Base-by-base conservation (phyloP, 2,797 vertebrate species). In the Protonibea diacanthus region DNA sequence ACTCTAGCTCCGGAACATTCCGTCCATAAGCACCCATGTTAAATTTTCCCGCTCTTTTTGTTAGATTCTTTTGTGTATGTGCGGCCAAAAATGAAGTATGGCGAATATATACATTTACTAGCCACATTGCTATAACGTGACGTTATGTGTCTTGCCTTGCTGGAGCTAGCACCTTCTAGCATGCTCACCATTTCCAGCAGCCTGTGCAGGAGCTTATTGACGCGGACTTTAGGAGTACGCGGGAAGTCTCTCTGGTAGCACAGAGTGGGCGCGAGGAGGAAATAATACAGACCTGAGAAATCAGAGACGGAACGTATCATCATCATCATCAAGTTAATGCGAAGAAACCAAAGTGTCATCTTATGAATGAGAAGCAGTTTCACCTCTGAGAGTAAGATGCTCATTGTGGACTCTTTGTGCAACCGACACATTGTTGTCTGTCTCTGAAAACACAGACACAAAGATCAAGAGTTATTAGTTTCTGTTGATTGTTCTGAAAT, bases 171-270 rank as follows among this genome's bases (percentile, higher is more conserved):
- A 29, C 5, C 29, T 29, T 29, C 6, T 3, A 27, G 0, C 4
- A 11, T 71, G 56, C 92, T 89, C 75, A 92, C 76, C 89, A 85
- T 84, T 82, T 93, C 88, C 70, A 92, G 49, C 48, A 93, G 20
- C 27, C 86, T 84, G 63, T 90, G 84, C 61, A 91, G 64, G 3
- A 92, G 61, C 44, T 64, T 88, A 10, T 86, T 84, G 49, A 90
- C 71, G 47, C 82, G 87, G 66, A 86, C 18, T 25, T 57, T 74
- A 0, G 84, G 73, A 20, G 80, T 86, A n/a, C 45, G 77, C 18
- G 83, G 84, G 76, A 92, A 94, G 76, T 89, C 78, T 63, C 80
- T 86, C 76, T 89, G 84, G 75, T 58, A 94, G 83, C 1, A 9
- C 73, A 94, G 61, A 7, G 85, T 91, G 4, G 82, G 80, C 6